Percentiles rank a stretch among this genome's conserved stretches.
Evolutionary conservation across 2,113 vertebrate species (phyloP).

Genomic region (Spheniscus mendiculus): DNA sequence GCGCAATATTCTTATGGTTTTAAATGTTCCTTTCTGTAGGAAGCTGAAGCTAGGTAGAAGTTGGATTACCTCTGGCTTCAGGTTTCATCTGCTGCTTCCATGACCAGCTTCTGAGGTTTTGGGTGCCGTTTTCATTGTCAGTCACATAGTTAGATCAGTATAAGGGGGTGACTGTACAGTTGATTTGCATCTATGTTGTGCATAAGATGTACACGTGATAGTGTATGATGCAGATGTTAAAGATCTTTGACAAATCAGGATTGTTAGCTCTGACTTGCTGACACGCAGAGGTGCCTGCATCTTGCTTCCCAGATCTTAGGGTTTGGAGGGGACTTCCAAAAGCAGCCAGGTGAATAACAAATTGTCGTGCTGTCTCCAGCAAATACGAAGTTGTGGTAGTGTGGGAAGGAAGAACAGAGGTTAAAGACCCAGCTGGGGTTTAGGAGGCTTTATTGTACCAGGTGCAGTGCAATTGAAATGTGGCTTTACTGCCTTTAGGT

Average conservation of each 20-base stretch:
- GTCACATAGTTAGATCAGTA: not conserved
- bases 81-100: not conserved
- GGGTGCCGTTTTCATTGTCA: not conserved
- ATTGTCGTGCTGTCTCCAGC: not conserved
- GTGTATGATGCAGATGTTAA: not conserved
- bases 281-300: not conserved
- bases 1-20: accelerated
- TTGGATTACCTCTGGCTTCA: not conserved
- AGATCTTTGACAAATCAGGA: not conserved
- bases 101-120: not conserved
- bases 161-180: not conserved
- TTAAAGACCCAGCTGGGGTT: not conserved
- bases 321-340: not conserved
- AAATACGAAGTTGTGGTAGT: not conserved
- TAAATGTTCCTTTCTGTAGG: not conserved
- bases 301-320: not conserved
- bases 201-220: accelerated
- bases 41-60: not conserved
- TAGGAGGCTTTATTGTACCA: not conserved
- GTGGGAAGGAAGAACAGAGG: not conserved
- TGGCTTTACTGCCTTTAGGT: not conserved
- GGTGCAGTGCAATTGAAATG: not conserved
- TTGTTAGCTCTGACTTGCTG: not conserved
- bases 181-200: not conserved
- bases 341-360: not conserved